phyloP scores from a whole-genome alignment of 92 coral and sea anemone species.

The Desmophyllum pertusum region DNA sequence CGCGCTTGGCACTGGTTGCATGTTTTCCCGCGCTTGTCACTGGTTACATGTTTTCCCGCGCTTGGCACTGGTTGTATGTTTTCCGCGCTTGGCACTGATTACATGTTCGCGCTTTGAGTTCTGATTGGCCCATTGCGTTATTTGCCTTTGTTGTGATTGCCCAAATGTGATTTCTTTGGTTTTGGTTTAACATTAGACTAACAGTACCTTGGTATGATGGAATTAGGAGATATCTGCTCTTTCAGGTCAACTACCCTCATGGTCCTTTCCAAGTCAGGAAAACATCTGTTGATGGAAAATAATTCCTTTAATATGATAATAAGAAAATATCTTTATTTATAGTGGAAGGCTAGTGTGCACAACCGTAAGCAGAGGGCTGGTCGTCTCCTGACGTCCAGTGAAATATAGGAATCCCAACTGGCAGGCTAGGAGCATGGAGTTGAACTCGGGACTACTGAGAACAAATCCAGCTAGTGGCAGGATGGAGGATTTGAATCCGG shows the following conservation, averaged over 20 bases:
- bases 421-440: too few relatives aligned
- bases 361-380: too few relatives aligned
- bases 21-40: background rate
- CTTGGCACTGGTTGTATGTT: background rate
- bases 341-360: too few relatives aligned
- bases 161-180: background rate
- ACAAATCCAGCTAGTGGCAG: too few relatives aligned
- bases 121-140: background rate
- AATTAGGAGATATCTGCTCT: constrained; percentile 81
- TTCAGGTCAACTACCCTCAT: constrained; percentile 79
- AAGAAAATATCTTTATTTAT: background rate
- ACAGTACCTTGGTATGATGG: constrained; percentile 78
- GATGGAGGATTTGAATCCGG: too few relatives aligned
- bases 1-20: background rate
- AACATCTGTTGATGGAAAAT: constrained; percentile 53
- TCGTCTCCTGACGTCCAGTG: too few relatives aligned
- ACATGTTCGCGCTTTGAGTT: background rate
- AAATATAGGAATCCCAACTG: too few relatives aligned
- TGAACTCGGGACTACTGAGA: too few relatives aligned
- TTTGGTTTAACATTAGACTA: background rate
- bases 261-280: constrained; percentile 87
- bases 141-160: background rate
- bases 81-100: background rate
- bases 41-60: background rate
- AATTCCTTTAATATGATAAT: background rate